Percentiles rank a stretch among this genome's conserved stretches.
phyloP scores from a whole-genome alignment of 1,140 invertebrate species.

The Ooceraea biroi region DNA sequence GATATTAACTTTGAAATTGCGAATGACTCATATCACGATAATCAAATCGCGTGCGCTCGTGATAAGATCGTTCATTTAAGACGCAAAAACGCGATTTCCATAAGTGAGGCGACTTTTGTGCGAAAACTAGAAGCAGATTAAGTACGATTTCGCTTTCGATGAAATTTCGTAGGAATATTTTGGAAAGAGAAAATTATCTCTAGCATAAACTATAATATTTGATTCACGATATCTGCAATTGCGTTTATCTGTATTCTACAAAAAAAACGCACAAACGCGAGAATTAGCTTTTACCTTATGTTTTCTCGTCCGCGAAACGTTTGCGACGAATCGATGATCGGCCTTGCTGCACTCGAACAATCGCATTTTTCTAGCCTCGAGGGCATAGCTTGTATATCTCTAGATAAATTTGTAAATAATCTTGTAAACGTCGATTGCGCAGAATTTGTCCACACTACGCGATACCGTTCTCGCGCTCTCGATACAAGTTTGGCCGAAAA shows the following conservation, averaged over 20 bases:
- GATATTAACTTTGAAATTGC: conserved; percentile 2
- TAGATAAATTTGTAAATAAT: conserved; percentile 74
- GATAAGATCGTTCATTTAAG: conserved; percentile 11
- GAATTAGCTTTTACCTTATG: too few relatives aligned
- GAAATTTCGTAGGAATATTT: neutral
- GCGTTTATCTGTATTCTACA: too few relatives aligned
- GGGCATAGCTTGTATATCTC: conserved; percentile 68
- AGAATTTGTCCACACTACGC: conserved; percentile 2
- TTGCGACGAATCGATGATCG: conserved; percentile 16
- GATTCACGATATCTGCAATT: too few relatives aligned
- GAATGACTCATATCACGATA: conserved; percentile 14
- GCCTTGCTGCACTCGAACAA: conserved; percentile 68
- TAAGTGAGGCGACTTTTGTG: conserved; percentile 11
- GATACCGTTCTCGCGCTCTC: conserved; percentile 45
- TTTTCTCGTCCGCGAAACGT: too few relatives aligned
- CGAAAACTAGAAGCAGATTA: conserved; percentile 5
- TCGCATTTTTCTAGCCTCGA: conserved; percentile 71
- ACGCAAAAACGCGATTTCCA: conserved; percentile 21
- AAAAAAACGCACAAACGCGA: conserved; percentile 7
- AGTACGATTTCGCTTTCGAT: neutral
- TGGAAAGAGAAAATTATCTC: neutral
- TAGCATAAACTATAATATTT: too few relatives aligned
- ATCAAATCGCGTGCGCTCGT: conserved; percentile 1
- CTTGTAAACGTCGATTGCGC: conserved; percentile 38
- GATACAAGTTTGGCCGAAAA: conserved; percentile 23